Conservation (phyloP, 2,888 invertebrate species). For the Phytoseiulus persimilis region DNA sequence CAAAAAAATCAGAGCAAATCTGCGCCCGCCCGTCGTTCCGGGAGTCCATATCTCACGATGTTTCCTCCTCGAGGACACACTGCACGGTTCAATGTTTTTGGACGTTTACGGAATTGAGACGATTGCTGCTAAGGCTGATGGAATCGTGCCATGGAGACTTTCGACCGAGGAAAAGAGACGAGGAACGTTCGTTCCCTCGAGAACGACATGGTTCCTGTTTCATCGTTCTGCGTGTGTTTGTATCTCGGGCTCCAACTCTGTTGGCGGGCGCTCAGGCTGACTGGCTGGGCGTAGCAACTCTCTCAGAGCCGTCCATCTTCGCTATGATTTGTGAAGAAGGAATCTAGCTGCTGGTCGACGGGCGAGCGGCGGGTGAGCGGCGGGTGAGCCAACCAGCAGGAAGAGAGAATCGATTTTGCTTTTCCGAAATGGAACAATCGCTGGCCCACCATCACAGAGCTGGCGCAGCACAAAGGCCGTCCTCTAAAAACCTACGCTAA, state of each 20-base stretch:
- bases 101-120: background rate
- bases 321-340: background rate
- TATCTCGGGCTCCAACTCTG: background rate
- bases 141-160: background rate
- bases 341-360: background rate
- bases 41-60: background rate
- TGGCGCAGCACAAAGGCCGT: background rate
- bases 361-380: background rate
- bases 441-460: background rate
- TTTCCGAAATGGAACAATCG: conserved; percentile 5
- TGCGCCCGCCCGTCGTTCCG: background rate
- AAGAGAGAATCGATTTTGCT: background rate
- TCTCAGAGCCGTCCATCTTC: background rate
- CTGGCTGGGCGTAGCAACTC: background rate
- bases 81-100: background rate
- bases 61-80: background rate
- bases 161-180: background rate
- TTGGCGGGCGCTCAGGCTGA: background rate
- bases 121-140: background rate
- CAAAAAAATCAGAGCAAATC: background rate
- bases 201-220: background rate
- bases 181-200: background rate
- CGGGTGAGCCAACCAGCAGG: background rate
- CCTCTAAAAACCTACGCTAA: background rate
- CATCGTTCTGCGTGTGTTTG: background rate